Evolutionary conservation across 1,140 invertebrate species (phyloP).

Genomic region (Drosophila jambulina): DNA sequence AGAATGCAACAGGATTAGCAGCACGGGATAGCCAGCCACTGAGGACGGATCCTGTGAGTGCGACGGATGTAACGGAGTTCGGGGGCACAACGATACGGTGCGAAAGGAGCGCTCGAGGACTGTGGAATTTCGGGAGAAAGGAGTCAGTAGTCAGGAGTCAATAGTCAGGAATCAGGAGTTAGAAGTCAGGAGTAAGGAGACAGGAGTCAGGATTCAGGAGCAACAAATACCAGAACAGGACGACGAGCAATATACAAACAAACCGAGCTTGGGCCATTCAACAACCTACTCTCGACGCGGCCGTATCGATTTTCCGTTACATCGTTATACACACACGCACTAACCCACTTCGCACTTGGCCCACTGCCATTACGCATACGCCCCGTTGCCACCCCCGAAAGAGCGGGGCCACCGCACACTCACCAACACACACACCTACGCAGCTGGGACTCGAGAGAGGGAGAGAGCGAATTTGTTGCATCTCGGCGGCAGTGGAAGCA

Average conservation of each 20-base stretch:
- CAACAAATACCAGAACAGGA: conserved; percentile 29
- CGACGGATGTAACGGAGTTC: conserved; percentile 20
- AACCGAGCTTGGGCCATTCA: conserved; percentile 54
- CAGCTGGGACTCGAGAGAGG: conserved; percentile 17
- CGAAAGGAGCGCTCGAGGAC: conserved; percentile 4
- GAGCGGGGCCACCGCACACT: conserved; percentile 4
- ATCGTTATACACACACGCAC: conserved; percentile 80
- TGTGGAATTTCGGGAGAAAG: conserved; percentile 3
- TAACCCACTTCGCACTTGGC: conserved; percentile 70
- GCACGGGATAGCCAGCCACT: conserved; percentile 4
- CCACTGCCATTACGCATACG: conserved; percentile 68
- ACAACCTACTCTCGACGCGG: conserved; percentile 60
- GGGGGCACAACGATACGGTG: conserved; percentile 13
- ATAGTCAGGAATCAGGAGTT: conserved; percentile 1
- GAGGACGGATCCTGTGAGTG: neutral
- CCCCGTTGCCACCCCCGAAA: conserved; percentile 48
- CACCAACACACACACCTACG: neutral
- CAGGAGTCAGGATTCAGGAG: neutral
- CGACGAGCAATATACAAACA: conserved; percentile 29
- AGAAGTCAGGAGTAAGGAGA: neutral
- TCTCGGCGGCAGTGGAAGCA: conserved; percentile 61
- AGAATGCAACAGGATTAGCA: conserved; percentile 31
- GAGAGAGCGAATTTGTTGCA: conserved; percentile 39
- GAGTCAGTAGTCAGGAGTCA: neutral
- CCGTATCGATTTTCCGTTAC: conserved; percentile 78